Evolutionary conservation across 2,888 invertebrate genomes (phyloP).

Genomic region (Apoderus coryli): DNA sequence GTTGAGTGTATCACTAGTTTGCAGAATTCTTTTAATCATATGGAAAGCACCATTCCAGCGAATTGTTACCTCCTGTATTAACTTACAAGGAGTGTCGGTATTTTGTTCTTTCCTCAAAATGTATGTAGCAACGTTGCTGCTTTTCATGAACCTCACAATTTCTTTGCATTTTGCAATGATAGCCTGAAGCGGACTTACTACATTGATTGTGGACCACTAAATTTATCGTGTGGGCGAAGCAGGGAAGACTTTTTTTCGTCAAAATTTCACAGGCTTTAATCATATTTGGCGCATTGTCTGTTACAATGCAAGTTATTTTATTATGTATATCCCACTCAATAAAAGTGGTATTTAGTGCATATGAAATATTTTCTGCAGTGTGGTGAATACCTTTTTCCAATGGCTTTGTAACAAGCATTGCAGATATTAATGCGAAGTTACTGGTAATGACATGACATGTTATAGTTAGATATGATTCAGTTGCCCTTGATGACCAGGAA

Average conservation of each 20-base stretch:
- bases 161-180: slow-evolving; percentile 12
- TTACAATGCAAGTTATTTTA: slow-evolving; percentile 15
- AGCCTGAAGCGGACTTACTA: too few relatives aligned
- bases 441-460: slow-evolving; percentile 12
- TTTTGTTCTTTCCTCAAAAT: slow-evolving; percentile 11
- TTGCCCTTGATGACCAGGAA: slow-evolving; percentile 12
- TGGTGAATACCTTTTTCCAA: slow-evolving; percentile 13
- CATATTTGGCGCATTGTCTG: slow-evolving; percentile 15
- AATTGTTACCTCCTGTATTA: slow-evolving; percentile 12
- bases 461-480: slow-evolving; percentile 14
- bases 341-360: slow-evolving; percentile 10
- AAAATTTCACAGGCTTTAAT: slow-evolving; percentile 12
- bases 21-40: slow-evolving; percentile 12
- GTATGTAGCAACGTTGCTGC: slow-evolving; percentile 11
- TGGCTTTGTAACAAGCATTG: slow-evolving; percentile 14
- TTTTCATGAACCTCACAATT: slow-evolving; percentile 12
- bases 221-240: slow-evolving; percentile 14
- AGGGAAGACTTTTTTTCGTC: slow-evolving; percentile 12
- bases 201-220: slow-evolving; percentile 14
- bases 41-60: slow-evolving; percentile 14
- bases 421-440: slow-evolving; percentile 11
- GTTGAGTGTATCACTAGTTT: slow-evolving; percentile 12
- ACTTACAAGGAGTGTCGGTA: slow-evolving; percentile 8
- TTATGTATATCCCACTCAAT: slow-evolving; percentile 12
- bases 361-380: slow-evolving; percentile 13